Conservation (phyloP, 2,113 vertebrate genomes). For the Dipodomys merriami region DNA sequence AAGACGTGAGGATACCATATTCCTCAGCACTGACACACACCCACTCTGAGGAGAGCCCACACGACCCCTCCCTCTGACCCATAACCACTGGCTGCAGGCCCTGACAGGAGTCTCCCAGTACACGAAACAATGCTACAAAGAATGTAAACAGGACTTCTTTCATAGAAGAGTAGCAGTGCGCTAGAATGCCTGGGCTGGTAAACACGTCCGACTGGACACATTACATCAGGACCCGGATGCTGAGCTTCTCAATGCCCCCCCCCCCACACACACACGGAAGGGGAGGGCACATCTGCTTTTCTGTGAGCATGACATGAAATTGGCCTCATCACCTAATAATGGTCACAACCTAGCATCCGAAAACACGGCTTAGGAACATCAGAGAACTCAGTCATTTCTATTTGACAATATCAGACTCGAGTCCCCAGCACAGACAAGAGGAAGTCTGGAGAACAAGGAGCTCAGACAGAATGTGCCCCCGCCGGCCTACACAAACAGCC, state of each 20-base stretch:
- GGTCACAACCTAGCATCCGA: background rate
- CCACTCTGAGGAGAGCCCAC: too few species aligned
- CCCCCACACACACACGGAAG: too few species aligned
- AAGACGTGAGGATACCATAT: background rate
- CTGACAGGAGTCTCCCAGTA: background rate
- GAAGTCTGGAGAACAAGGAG: too few species aligned
- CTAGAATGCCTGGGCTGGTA: background rate
- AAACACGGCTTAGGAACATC: background rate
- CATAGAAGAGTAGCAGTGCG: background rate
- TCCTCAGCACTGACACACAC: too few species aligned
- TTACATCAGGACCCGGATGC: too few species aligned
- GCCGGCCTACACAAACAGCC: rapidly evolving
- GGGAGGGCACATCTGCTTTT: background rate
- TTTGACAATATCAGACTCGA: background rate
- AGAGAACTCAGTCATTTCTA: background rate
- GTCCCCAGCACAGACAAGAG: background rate
- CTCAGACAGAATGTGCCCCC: rapidly evolving
- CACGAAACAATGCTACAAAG: background rate
- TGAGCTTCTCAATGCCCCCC: too few species aligned
- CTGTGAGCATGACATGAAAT: background rate
- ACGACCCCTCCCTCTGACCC: background rate
- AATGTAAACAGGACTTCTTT: background rate
- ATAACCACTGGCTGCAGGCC: too few species aligned
- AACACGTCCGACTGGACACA: background rate
- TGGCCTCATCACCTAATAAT: background rate